Base-by-base conservation (phyloP, 92 coral and sea anemone genomes). In the Pocillopora grandis region DNA sequence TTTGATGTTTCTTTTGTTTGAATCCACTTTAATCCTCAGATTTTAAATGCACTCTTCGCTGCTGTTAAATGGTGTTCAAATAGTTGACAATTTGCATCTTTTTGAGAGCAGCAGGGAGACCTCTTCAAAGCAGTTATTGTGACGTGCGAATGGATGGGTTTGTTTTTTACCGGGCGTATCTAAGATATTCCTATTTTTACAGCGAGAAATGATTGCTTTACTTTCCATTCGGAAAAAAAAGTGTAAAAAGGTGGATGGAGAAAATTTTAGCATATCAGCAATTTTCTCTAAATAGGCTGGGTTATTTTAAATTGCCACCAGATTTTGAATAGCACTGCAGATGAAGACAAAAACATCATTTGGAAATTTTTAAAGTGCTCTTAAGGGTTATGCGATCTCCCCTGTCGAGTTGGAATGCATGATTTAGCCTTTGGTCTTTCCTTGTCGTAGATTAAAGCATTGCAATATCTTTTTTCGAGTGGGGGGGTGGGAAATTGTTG, bases 1-100 rank as follows among this genome's bases (percentile, higher is more conserved):
- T 66, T 68, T 33, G 7, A 68, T 33, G 36, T 68, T 68, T 15
- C n/a, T 55, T 49, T 70, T 70, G 75, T 70, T 69, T 36, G 75
- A 16, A 16, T 70, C 42, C 23, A 70, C 20, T 21, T 70, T 70
- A 35, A 70, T 36, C 52, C 52, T 42, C 52, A 42, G 8, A 42
- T 42, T 42, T 8, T 36, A 70, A 70, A 70, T 37, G 20, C 20
- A 20, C 33, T 35, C 10, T 69, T 14, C 52, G 52, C 52, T 68
- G 17, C 72, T 31, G n/a, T 31, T 31, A 9, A 37, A 10, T 70
- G 75, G 75, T 37, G 36, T 70, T 70, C 9, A 70, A 70, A 35
- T 70, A 49, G 75, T 70, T 70, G 36, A 70, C 16, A 15, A 9
- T 33, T 27, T 42, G 18, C 20, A 35, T n/a, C 17, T 21, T 16